These are phyloP conservation scores for Phataginus tetradactyla DNA, from an alignment of 2,797 vertebrate genomes.

Conservation along the genomic window DNA sequence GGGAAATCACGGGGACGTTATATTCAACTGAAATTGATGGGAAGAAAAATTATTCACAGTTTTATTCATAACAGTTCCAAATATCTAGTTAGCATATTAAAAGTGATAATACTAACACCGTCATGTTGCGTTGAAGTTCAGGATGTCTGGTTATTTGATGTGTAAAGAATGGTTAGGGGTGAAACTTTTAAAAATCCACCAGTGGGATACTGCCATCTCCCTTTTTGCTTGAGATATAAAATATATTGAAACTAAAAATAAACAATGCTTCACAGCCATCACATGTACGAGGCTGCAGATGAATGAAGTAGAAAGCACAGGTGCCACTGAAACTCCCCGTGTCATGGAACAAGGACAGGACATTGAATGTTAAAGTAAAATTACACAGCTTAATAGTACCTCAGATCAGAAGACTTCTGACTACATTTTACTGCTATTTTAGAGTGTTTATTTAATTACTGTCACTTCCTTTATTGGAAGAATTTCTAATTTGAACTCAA, in stretches of 20 bases:
- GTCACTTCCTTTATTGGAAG: background rate
- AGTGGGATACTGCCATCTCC: background rate
- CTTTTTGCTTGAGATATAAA: background rate
- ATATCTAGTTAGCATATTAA: conserved; percentile 8
- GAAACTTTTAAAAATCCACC: conserved; percentile 45
- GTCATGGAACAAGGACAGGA: background rate
- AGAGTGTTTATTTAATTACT: background rate
- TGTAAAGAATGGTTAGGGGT: conserved; percentile 65
- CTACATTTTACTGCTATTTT: background rate
- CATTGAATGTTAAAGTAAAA: background rate
- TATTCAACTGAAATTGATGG: background rate
- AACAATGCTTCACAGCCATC: background rate
- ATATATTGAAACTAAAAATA: background rate
- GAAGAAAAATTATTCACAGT: background rate
- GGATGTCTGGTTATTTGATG: conserved; percentile 67
- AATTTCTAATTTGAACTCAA: background rate
- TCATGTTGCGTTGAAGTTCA: conserved; percentile 58
- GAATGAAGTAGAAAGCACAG: background rate
- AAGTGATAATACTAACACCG: conserved; percentile 48
- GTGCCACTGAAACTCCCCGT: background rate
- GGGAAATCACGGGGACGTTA: background rate
- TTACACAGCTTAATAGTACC: background rate
- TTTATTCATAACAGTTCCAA: background rate
- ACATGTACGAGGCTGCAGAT: no score
- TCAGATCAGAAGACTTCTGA: background rate